Percentiles rank a stretch among this genome's conserved stretches.
Evolutionary conservation across 2,113 vertebrate genomes (phyloP).

Genomic region (Brachyhypopomus gauderio): DNA sequence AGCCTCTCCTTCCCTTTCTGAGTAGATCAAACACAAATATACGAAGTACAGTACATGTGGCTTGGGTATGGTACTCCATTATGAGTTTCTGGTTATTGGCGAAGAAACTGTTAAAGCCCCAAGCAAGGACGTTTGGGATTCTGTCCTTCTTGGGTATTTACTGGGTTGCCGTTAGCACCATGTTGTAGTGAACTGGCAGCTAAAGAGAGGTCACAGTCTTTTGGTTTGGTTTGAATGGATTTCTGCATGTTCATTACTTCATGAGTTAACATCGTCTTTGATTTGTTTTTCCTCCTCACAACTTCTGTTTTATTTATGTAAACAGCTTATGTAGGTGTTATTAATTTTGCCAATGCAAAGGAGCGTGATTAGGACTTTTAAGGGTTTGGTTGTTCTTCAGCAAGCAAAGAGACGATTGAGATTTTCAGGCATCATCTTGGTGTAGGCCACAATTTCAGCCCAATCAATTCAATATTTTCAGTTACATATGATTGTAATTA

Average conservation of each 20-base stretch:
- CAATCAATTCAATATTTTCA: background rate
- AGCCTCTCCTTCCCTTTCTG: conserved; percentile 72
- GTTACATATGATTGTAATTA: background rate
- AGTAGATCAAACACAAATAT: conserved; percentile 70
- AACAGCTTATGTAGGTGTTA: background rate
- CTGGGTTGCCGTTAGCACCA: background rate
- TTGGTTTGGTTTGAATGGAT: background rate
- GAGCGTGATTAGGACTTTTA: background rate
- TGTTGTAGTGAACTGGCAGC: background rate
- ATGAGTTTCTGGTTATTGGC: conserved; percentile 7
- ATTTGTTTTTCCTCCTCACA: too few species aligned
- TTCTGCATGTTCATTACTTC: background rate
- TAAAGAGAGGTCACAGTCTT: background rate
- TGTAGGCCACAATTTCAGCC: background rate
- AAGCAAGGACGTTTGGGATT: conserved; percentile 11
- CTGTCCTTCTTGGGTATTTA: conserved; percentile 16
- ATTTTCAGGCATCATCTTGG: background rate
- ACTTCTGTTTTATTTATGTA: too few species aligned
- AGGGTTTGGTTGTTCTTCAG: background rate
- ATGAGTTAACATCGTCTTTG: background rate
- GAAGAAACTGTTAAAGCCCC: conserved; percentile 22
- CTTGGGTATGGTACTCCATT: conserved; percentile 48
- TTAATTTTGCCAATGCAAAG: background rate
- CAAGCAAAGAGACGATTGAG: background rate
- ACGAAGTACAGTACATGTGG: conserved; percentile 64